A percentile compares a stretch with the other conserved stretches of the same genome.
phyloP scores from a whole-genome alignment of 1,140 invertebrate species.

The Leptinotarsa texana region DNA sequence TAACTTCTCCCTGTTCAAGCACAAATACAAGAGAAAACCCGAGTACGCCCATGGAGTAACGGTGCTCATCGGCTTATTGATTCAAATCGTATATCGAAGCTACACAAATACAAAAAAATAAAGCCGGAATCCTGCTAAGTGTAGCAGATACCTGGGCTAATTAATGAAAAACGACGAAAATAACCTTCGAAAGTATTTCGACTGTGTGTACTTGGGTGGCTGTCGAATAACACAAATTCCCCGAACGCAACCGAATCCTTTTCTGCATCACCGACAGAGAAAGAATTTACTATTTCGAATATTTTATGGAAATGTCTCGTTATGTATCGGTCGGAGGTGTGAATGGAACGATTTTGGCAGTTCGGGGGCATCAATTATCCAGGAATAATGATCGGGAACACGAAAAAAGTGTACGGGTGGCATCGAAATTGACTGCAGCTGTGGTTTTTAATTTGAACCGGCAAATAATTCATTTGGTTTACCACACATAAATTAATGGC shows the following conservation, averaged over 20 bases:
- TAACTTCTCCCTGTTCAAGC: no score
- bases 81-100: slow-evolving; percentile 8
- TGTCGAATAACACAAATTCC: background rate
- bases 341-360: background rate
- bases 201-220: background rate
- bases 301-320: background rate
- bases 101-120: slow-evolving; percentile 7
- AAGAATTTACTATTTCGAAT: background rate
- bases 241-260: background rate
- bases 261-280: background rate
- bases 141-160: slow-evolving; percentile 5
- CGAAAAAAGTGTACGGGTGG: background rate
- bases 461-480: no score
- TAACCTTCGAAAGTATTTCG: background rate
- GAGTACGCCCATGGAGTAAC: background rate
- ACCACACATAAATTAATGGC: no score
- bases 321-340: background rate
- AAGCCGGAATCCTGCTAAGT: slow-evolving; percentile 4
- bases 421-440: no score
- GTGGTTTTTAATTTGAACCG: no score
- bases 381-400: background rate
- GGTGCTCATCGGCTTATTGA: background rate
- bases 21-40: background rate
- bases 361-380: background rate
- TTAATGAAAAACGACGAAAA: slow-evolving; percentile 6